Evolutionary conservation across 1,140 invertebrate genomes (phyloP), one percentile per base, ranked within the genome.

Genomic region (Scaptomyza graminum): DNA sequence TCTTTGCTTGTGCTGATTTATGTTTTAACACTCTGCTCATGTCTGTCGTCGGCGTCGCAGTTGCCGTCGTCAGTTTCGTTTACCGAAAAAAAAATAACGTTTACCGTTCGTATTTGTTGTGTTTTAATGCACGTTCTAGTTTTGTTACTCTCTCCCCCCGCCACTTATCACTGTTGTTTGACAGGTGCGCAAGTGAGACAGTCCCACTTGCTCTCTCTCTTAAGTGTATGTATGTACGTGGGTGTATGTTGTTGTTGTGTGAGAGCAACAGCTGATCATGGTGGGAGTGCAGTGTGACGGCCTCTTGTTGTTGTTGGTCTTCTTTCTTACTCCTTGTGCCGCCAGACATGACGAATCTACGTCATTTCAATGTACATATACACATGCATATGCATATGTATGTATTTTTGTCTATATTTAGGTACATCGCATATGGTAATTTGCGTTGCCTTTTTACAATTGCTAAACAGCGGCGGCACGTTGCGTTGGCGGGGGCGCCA

Each of bases 401-500:
- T 34, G 28, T 37, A 22, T 41, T n/a, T 52, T 52, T 41, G 15
- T 22, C 31, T 34, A 34, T 34, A 34, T 34, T 34, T 62, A 60
- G 12, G 37, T 8, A 13, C 28, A 15, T 62, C 16, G 34, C 18
- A 25, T 63, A 52, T 52, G 55, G 18, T 28, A 65, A 60, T 71
- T 41, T 25, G 25, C 18, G 51, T 55, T 5, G 49, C 51, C 44
- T 55, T 50, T 52, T 79, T 72, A 65, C 63, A 84, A 72, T 85
- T 66, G 70, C 59, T 64, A 87, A 87, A 67, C 70, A 67, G 65
- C 63, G 64, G 65, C 63, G 64, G 78, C 78, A 82, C 74, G 82
- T 87, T 85, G 82, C 83, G 82, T 85, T 75, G 82, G 78, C 82
- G 82, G 83, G 82, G 83, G 56, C 68, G 80, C 61, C 75, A 64